These are phyloP conservation scores for Lepidocyrtinus sp. DNA, from an alignment of 2,888 invertebrate genomes.

Conservation along the genomic window DNA sequence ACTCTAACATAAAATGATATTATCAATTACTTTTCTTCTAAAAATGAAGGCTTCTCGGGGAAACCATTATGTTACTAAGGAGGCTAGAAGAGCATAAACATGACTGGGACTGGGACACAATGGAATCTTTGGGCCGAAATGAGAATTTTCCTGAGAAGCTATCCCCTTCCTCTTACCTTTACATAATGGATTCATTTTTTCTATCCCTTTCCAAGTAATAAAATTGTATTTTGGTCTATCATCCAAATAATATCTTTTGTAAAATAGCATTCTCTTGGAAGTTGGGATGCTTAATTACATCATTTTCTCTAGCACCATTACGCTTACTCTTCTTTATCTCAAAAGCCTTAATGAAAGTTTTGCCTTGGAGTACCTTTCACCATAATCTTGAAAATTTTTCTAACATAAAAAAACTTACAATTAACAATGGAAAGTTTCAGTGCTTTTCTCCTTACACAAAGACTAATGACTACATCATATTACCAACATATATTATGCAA, in stretches of 20 bases:
- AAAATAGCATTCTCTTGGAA: conserved; percentile 12
- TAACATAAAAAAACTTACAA: no score
- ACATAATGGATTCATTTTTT: neutral
- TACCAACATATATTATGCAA: no score
- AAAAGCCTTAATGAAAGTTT: no score
- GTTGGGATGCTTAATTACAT: conserved; percentile 46
- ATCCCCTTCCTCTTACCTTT: neutral
- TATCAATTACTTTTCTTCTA: conserved; percentile 2
- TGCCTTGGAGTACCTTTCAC: no score
- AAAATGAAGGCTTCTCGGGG: neutral
- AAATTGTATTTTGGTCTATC: conserved; percentile 25
- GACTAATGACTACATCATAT: no score
- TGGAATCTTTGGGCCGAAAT: neutral
- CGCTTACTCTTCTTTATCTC: no score
- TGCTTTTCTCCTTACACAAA: no score
- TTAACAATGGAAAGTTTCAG: no score
- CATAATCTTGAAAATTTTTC: no score
- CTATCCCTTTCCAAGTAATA: conserved; percentile 20
- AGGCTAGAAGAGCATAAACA: neutral
- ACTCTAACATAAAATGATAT: neutral
- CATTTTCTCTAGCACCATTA: conserved; percentile 22
- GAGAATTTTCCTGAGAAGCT: neutral
- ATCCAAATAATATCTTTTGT: conserved; percentile 42
- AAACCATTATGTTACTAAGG: neutral
- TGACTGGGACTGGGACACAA: neutral